Evolutionary conservation across 2,888 invertebrate species (phyloP), one percentile per base, ranked within the genome.

Genomic region (Habroteleia sp.): DNA sequence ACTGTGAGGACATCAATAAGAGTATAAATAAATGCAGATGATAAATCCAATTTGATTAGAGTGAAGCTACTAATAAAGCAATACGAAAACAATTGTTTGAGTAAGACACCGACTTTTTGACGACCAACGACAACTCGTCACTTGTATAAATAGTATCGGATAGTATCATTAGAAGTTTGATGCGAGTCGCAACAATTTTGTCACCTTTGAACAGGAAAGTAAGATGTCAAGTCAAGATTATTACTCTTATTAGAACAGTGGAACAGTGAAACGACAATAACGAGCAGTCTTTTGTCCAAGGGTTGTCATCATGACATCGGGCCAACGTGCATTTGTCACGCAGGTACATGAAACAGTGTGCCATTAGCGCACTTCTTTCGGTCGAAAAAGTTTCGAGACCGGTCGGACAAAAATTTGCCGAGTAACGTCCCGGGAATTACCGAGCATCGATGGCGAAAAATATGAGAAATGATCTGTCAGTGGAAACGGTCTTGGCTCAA

Each of bases 401-500:
- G 39, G 20, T 3, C 20, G n/a, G 10, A 17, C n/a, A 41, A 80
- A 83, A 82, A 83, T 85, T 68, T 86, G 85, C 81, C 86, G 82
- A 83, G 86, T 86, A 87, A 87, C 76, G 86, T 81, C 66, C 46
- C 58, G 71, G 79, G 80, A 83, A 81, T 82, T 82, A 82, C 81
- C 54, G 74, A 29, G 56, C 63, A 66, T 77, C 77, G 79, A 65
- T 74, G 83, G 82, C 80, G 87, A 87, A 89, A 89, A 89, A 88
- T 89, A 89, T 89, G 89, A 90, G 89, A 90, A 90, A 90, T 91
- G 88, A 86, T 86, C 85, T 85, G 87, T 87, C 87, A 83, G 79
- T 77, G 79, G 80, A 82, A 82, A 81, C 66, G 74, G 65, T 41
- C 46, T 48, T 37, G 14, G 68, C 79, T 81, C 83, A 82, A 85